Conservation (phyloP, 2,888 invertebrate genomes). For the Eledona agricola region DNA sequence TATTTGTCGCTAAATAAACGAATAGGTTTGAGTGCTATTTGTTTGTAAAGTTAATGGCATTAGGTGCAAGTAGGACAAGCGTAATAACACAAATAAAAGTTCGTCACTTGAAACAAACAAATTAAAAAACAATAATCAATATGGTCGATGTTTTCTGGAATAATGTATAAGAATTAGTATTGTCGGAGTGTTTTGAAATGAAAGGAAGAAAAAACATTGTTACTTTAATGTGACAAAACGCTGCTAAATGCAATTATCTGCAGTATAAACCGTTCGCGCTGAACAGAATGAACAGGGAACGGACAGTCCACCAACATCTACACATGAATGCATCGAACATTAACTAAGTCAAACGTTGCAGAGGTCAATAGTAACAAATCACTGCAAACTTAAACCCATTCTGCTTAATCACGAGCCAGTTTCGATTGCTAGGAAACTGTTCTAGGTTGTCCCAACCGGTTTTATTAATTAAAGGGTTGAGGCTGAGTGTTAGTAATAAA, state of each 20-base stretch:
- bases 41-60: slow-evolving; percentile 25
- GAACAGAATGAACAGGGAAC: slow-evolving; percentile 14
- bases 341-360: slow-evolving; percentile 11
- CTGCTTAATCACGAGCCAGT: slow-evolving; percentile 7
- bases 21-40: slow-evolving; percentile 26
- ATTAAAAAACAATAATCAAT: slow-evolving; percentile 14
- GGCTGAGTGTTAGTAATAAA: slow-evolving; percentile 14
- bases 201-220: slow-evolving; percentile 15
- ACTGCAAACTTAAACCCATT: slow-evolving; percentile 9
- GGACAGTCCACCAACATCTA: slow-evolving; percentile 18
- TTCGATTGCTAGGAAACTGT: slow-evolving; percentile 16
- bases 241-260: slow-evolving; percentile 28
- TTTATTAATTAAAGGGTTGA: slow-evolving; percentile 14
- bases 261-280: slow-evolving; percentile 10
- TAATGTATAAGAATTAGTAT: no score
- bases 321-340: slow-evolving; percentile 14
- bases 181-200: no score
- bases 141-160: slow-evolving; percentile 3
- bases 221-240: slow-evolving; percentile 21
- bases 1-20: slow-evolving; percentile 17
- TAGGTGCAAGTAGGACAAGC: slow-evolving; percentile 8
- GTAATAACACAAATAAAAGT: slow-evolving; percentile 17
- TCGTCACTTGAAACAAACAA: slow-evolving; percentile 4
- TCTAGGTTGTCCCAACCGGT: slow-evolving; percentile 8
- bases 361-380: slow-evolving; percentile 25